Evolutionary conservation across 2,797 vertebrate species (phyloP).

Genomic region (Hyperoplus immaculatus): DNA sequence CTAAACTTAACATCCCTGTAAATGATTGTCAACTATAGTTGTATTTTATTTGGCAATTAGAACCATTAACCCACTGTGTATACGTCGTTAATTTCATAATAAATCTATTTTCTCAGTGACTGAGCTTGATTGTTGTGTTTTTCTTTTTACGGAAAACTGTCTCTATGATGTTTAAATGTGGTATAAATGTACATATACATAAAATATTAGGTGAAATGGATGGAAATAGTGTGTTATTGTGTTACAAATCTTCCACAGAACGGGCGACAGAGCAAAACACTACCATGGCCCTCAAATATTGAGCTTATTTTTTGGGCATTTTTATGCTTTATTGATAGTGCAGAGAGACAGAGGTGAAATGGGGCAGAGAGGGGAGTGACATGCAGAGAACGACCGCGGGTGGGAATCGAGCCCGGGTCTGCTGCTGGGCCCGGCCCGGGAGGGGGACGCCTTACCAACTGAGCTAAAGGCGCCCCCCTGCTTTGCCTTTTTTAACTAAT

Average conservation of each 20-base stretch:
- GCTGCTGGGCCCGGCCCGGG: no score
- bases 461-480: no score
- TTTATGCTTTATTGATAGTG: no score
- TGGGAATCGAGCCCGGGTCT: no score
- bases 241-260: neutral
- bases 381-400: no score
- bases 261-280: neutral
- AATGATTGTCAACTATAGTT: slow-evolving; percentile 31
- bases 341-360: no score
- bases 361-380: no score
- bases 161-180: neutral
- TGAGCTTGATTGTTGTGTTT: slow-evolving; percentile 18
- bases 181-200: neutral
- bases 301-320: neutral
- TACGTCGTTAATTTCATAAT: slow-evolving; percentile 70
- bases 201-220: no score
- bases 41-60: slow-evolving; percentile 60
- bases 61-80: slow-evolving; percentile 63
- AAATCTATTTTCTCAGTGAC: slow-evolving; percentile 82
- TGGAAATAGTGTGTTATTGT: no score
- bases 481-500: neutral
- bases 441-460: no score
- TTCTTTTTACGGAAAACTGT: neutral
- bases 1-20: slow-evolving; percentile 36
- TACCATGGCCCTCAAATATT: neutral